Evolutionary conservation across 2,888 invertebrate species (phyloP), one percentile per base, ranked within the genome.

Genomic region (Chelonus formosanus): DNA sequence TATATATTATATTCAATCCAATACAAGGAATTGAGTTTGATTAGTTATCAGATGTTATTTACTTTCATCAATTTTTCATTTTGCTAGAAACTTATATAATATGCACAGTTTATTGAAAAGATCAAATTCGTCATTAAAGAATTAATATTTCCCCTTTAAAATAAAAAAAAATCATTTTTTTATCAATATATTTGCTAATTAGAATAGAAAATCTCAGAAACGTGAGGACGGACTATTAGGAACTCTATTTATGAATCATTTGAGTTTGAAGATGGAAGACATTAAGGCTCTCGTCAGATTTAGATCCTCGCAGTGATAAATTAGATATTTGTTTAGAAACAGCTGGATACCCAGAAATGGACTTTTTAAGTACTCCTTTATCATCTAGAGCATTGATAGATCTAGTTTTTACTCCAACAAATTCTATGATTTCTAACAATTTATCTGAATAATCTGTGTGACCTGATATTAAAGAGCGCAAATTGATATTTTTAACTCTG

Each of bases 371-470:
- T 20, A 66, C 67, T 8, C 75, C 73, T 57, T 76, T 74, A 43
- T 74, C 72, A 62, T 77, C 79, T 3, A 71, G 65, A 4, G 69
- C 69, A 45, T 75, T 70, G 34, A 67, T 71, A 36, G 77, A 76
- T 44, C 76, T 73, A 0, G 79, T 80, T 59, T 77, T 79, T 4
- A 85, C 67, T 7, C 84, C 84, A 57, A 85, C 75, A 50, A 77
- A 72, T 66, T 85, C 84, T 68, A 89, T 77, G 58, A 89, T 86
- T 20, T 83, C 84, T 59, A 85, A 85, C 71, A 89, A 84, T 75
- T 88, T 87, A 47, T 86, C 85, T 45, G 86, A 84, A 78, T 89
- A 89, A 74, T 89, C 89, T 74, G 86, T 84, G 76, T 89, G 89
- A 10, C 89, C 89, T 76, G 77, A 78, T 65, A 85, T 84, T 70